These are phyloP conservation scores for Dione vanillae DNA, from an alignment of 2,888 invertebrate species.

Conservation along the genomic window DNA sequence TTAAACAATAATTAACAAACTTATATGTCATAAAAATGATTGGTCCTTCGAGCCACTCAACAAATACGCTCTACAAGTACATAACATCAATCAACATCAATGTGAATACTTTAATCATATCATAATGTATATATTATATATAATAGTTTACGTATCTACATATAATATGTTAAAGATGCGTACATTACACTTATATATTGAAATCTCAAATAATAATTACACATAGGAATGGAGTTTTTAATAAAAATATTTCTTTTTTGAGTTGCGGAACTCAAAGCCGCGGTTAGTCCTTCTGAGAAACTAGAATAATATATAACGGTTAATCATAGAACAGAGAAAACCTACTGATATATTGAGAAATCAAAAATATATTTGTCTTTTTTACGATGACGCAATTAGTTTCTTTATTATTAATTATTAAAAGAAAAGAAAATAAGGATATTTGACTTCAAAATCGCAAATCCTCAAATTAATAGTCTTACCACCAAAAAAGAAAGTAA, in stretches of 20 bases:
- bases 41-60: conserved; percentile 27
- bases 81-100: conserved; percentile 38
- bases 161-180: neutral
- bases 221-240: conserved; percentile 57
- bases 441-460: neutral
- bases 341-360: no score
- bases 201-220: conserved; percentile 27
- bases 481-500: conserved; percentile 8
- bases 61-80: conserved; percentile 12
- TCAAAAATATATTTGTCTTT: no score
- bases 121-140: conserved; percentile 19
- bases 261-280: no score
- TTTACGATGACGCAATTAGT: no score
- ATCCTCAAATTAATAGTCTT: neutral
- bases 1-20: neutral
- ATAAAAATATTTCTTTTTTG: neutral
- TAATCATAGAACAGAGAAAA: no score
- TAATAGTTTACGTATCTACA: conserved; percentile 34
- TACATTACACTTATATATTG: conserved; percentile 20
- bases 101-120: conserved; percentile 22
- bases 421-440: neutral
- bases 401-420: neutral
- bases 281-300: no score
- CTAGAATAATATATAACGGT: no score
- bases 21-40: no score